phyloP scores from a whole-genome alignment of 2,113 vertebrate species.

The Paramisgurnus dabryanus region DNA sequence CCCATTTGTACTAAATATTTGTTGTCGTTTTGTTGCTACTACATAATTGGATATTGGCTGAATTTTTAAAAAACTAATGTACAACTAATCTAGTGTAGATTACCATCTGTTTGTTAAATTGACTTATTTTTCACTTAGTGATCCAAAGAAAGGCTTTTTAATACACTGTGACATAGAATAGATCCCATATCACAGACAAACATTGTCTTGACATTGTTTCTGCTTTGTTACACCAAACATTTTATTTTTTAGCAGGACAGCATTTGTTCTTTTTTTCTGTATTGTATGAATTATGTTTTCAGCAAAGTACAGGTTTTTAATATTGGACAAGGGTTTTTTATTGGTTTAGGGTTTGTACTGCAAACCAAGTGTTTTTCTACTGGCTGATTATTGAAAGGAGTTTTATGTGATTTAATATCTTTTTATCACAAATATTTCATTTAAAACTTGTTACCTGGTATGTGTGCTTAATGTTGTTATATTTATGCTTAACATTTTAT shows the following conservation, averaged over 20 bases:
- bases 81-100: not conserved
- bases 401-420: not conserved
- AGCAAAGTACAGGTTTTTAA: not conserved
- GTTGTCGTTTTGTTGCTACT: constrained; percentile 1
- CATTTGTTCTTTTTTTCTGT: not conserved
- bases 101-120: not conserved
- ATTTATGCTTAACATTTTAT: not conserved
- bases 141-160: not conserved
- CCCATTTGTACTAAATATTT: not conserved
- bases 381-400: not conserved
- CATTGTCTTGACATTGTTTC: constrained; percentile 11
- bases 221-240: not conserved
- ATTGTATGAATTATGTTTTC: not conserved
- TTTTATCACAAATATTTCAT: not conserved
- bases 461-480: not conserved
- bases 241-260: not conserved
- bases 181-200: not conserved
- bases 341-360: not conserved
- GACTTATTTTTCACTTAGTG: not conserved
- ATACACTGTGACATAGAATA: not conserved
- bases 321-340: constrained; percentile 2
- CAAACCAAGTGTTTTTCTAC: not conserved
- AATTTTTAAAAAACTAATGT: not conserved
- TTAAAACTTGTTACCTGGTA: not conserved
- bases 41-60: not conserved